Percentiles rank a stretch among this genome's conserved stretches.
Conservation (phyloP, 1,140 invertebrate species). For the Sipha flava region DNA sequence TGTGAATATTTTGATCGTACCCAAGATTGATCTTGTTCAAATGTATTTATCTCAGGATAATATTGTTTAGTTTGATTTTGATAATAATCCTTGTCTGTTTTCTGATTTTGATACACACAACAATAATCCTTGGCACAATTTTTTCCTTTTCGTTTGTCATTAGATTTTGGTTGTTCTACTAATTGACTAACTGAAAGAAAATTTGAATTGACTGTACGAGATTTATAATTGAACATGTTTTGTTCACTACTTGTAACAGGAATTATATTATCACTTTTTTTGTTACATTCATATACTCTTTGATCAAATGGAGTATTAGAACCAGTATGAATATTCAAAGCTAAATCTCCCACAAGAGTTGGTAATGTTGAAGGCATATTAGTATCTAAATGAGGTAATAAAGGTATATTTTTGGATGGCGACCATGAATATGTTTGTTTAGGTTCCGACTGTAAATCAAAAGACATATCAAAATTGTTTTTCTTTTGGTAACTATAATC, state of each 20-base stretch:
- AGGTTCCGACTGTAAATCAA: slow-evolving; percentile 16
- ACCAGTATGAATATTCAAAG: slow-evolving; percentile 39
- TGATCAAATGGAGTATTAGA: slow-evolving; percentile 29
- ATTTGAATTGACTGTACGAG: slow-evolving; percentile 38
- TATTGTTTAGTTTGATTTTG: slow-evolving; percentile 26
- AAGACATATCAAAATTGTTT: slow-evolving; percentile 14
- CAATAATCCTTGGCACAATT: slow-evolving; percentile 25
- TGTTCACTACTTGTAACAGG: slow-evolving; percentile 22
- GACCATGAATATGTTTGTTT: slow-evolving; percentile 36
- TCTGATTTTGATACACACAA: slow-evolving; percentile 25
- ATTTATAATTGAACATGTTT: slow-evolving; percentile 23
- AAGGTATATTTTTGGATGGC: slow-evolving; percentile 38
- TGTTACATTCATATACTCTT: slow-evolving; percentile 26
- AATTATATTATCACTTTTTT: slow-evolving; percentile 16
- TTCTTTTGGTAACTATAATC: slow-evolving; percentile 19
- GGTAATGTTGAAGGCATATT: slow-evolving; percentile 41
- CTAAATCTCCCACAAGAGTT: slow-evolving; percentile 43
- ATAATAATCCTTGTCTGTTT: slow-evolving; percentile 24
- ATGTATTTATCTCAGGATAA: slow-evolving; percentile 6
- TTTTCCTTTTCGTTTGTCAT: slow-evolving; percentile 40
- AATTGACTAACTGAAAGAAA: slow-evolving; percentile 59
- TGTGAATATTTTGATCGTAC: slow-evolving; percentile 28
- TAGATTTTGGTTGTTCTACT: slow-evolving; percentile 52
- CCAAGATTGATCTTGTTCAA: slow-evolving; percentile 30
- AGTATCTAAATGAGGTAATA: slow-evolving; percentile 37